These are phyloP conservation scores for Drosophila sulfurigaster DNA, from an alignment of 1,140 invertebrate genomes.

Conservation along the genomic window DNA sequence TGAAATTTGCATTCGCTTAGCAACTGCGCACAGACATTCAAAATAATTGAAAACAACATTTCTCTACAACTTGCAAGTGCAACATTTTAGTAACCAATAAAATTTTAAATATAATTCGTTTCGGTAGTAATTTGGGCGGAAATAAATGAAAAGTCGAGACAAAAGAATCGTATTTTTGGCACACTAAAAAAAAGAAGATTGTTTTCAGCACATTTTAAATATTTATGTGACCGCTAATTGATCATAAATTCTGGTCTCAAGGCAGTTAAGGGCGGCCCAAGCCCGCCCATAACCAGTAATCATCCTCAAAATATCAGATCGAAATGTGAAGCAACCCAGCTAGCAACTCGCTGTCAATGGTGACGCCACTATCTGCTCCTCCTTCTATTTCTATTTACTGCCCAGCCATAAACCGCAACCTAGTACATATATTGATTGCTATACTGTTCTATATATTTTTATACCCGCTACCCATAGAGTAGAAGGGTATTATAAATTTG, in stretches of 20 bases:
- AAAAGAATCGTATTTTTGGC: neutral
- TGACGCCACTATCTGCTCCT: conserved; percentile 28
- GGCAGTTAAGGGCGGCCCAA: conserved; percentile 32
- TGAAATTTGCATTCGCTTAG: no score
- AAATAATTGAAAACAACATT: no score
- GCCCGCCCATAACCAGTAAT: conserved; percentile 17
- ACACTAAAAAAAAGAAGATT: neutral
- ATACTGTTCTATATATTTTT: no score
- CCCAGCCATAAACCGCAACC: conserved; percentile 16
- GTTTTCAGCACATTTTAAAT: conserved; percentile 21
- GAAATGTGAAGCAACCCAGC: neutral
- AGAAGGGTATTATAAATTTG: no score
- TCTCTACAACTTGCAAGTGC: no score
- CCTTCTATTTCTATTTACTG: conserved; percentile 24
- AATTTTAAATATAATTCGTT: neutral
- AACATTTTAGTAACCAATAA: neutral
- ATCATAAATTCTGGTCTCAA: conserved; percentile 40
- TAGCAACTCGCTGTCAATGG: neutral
- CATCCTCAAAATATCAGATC: neutral
- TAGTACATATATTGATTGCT: neutral
- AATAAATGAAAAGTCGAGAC: neutral
- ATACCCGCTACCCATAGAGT: no score
- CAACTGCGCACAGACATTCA: no score
- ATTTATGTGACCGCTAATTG: conserved; percentile 51
- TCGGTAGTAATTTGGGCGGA: neutral